A percentile compares a stretch with the other conserved stretches of the same genome.
phyloP scores from a whole-genome alignment of 2,888 invertebrate species.

The Carabus problematicus region DNA sequence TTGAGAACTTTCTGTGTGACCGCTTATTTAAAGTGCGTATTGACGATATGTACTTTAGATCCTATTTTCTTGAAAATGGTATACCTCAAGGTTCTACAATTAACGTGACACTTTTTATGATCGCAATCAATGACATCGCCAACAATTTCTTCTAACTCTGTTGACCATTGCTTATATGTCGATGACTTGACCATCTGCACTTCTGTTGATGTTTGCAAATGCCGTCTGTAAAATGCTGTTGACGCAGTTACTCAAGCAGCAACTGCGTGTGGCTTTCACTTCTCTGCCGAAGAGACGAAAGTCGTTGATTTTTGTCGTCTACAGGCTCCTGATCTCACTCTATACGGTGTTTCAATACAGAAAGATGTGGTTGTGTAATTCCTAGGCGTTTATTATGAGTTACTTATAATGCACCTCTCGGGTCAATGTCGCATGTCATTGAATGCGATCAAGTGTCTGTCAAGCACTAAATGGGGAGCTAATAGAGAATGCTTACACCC shows the following conservation, averaged over 20 bases:
- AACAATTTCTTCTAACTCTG: background rate
- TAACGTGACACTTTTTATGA: conserved; percentile 42
- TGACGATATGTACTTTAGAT: background rate
- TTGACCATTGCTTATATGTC: conserved; percentile 33
- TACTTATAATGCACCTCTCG: conserved; percentile 22
- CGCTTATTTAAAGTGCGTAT: background rate
- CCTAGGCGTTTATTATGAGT: conserved; percentile 24
- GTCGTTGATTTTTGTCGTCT: conserved; percentile 19
- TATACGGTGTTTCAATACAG: conserved; percentile 13
- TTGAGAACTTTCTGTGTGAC: conserved; percentile 9
- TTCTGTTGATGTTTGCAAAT: conserved; percentile 20
- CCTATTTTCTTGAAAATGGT: conserved; percentile 23
- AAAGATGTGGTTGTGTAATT: conserved; percentile 39
- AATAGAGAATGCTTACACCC: conserved; percentile 18
- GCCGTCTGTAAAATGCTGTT: conserved; percentile 28
- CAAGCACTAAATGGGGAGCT: conserved; percentile 42
- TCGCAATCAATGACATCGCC: conserved; percentile 39
- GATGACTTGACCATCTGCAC: conserved; percentile 41
- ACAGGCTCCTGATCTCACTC: background rate
- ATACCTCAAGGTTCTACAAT: conserved; percentile 43
- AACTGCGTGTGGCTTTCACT: conserved; percentile 29
- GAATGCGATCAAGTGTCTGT: conserved; percentile 42
- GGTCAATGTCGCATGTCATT: conserved; percentile 32
- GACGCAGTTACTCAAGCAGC: conserved; percentile 22
- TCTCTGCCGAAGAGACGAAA: conserved; percentile 34